A percentile compares a stretch with the other conserved stretches of the same genome.
These are phyloP conservation scores for Plumapathes pennacea DNA, from an alignment of 92 coral and sea anemone genomes.

Conservation along the genomic window DNA sequence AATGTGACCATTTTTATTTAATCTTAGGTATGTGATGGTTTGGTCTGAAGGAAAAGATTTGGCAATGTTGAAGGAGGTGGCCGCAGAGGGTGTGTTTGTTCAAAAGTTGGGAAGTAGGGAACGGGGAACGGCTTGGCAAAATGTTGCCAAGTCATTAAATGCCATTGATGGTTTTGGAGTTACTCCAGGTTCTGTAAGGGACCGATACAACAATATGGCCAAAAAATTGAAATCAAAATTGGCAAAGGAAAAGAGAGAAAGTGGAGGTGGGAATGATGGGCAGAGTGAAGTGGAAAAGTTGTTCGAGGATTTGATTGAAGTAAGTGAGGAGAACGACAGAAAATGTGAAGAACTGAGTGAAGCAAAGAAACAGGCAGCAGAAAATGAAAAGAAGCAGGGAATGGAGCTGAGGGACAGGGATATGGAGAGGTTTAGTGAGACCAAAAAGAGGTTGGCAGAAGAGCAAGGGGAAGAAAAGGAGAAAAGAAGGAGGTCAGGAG, in stretches of 20 bases:
- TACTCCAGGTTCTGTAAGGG: slow-evolving; percentile 48
- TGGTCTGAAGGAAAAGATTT: slow-evolving; percentile 55
- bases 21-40: slow-evolving; percentile 28
- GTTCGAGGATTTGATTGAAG: slow-evolving; percentile 46
- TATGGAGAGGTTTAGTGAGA: slow-evolving; percentile 53
- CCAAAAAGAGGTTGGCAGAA: slow-evolving; percentile 46
- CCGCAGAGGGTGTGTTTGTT: slow-evolving; percentile 53
- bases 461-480: no score
- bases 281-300: slow-evolving; percentile 42
- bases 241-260: slow-evolving; percentile 42
- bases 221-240: slow-evolving; percentile 38
- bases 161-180: slow-evolving; percentile 32
- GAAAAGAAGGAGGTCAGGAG: slow-evolving; percentile 33
- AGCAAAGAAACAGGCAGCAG: slow-evolving; percentile 31
- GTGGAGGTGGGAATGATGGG: slow-evolving; percentile 60
- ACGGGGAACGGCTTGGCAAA: slow-evolving; percentile 54
- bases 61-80: slow-evolving; percentile 36
- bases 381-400: slow-evolving; percentile 40
- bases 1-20: no score
- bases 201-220: slow-evolving; percentile 36
- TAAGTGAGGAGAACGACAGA: slow-evolving; percentile 38
- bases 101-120: slow-evolving; percentile 45
- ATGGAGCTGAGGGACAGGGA: slow-evolving; percentile 51
- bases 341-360: slow-evolving; percentile 18
- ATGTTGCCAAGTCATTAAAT: slow-evolving; percentile 33